These are phyloP conservation scores for Atta colombica DNA, from an alignment of 1,140 invertebrate genomes.

Conservation along the genomic window DNA sequence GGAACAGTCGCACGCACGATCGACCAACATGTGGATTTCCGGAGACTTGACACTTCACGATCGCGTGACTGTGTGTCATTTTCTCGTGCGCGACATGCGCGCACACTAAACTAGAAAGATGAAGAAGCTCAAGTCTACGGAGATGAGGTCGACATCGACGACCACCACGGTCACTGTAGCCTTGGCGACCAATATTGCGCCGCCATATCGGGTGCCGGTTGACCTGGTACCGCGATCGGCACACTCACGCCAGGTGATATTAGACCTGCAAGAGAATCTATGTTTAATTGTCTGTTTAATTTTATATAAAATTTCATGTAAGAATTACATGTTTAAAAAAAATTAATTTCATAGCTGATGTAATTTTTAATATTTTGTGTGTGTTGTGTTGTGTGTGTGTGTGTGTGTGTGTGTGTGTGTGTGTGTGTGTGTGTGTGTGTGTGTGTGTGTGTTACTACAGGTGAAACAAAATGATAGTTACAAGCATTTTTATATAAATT, in stretches of 20 bases:
- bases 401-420: no score
- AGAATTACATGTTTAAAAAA: background rate
- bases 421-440: no score
- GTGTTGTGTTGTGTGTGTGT: no score
- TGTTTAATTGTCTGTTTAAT: background rate
- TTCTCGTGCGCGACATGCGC: background rate
- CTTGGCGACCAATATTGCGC: conserved; percentile 90
- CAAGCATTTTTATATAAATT: no score
- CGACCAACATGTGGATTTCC: conserved; percentile 14
- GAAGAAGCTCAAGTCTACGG: conserved; percentile 80
- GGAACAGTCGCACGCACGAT: background rate
- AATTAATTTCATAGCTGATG: background rate
- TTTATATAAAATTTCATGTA: conserved; percentile 3
- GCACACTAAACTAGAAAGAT: conserved; percentile 62
- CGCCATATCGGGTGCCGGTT: conserved; percentile 88
- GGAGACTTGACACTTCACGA: background rate
- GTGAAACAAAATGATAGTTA: no score
- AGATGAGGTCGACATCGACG: conserved; percentile 81
- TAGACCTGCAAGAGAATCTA: conserved; percentile 86
- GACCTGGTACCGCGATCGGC: conserved; percentile 90
- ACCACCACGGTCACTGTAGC: conserved; percentile 88
- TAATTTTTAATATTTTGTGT: background rate
- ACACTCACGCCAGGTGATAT: conserved; percentile 91
- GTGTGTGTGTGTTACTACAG: no score
- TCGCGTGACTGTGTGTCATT: background rate